Evolutionary conservation across 2,888 invertebrate species (phyloP).

Genomic region (Osmoderma eremita): DNA sequence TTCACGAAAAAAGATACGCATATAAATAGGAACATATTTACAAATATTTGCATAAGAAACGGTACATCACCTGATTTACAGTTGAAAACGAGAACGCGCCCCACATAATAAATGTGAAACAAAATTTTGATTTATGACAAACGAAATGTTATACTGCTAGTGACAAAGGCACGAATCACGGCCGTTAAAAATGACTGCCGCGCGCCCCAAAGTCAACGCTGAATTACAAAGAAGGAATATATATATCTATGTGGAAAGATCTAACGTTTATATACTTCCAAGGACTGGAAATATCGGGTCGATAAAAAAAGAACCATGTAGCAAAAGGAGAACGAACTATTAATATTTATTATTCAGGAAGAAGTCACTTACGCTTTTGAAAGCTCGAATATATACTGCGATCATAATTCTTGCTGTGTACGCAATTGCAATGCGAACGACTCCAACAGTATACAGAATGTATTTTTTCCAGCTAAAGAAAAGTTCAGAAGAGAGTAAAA

Average conservation of each 20-base stretch:
- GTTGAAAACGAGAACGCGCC: conserved; percentile 14
- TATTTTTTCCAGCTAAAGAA: no score
- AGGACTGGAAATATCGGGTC: conserved; percentile 19
- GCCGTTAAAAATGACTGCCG: conserved; percentile 32
- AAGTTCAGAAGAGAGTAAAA: no score
- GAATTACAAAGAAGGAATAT: conserved; percentile 37
- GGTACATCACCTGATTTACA: conserved; percentile 19
- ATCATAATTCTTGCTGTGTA: no score
- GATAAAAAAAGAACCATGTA: conserved; percentile 16
- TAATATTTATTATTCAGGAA: conserved; percentile 32
- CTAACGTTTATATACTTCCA: conserved; percentile 11
- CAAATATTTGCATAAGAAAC: conserved; percentile 14
- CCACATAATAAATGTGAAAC: conserved; percentile 32
- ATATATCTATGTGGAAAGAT: conserved; percentile 29
- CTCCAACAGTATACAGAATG: no score
- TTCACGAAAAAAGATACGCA: neutral
- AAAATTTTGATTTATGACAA: conserved; percentile 39
- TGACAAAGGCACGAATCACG: conserved; percentile 39
- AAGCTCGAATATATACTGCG: no score
- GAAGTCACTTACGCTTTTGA: conserved; percentile 12
- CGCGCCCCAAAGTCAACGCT: conserved; percentile 27
- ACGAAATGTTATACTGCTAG: conserved; percentile 33
- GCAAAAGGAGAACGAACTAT: conserved; percentile 15
- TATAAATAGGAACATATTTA: conserved; percentile 15
- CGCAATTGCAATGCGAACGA: no score